Conservation (phyloP, 2,888 invertebrate species). For the Myopa testacea region DNA sequence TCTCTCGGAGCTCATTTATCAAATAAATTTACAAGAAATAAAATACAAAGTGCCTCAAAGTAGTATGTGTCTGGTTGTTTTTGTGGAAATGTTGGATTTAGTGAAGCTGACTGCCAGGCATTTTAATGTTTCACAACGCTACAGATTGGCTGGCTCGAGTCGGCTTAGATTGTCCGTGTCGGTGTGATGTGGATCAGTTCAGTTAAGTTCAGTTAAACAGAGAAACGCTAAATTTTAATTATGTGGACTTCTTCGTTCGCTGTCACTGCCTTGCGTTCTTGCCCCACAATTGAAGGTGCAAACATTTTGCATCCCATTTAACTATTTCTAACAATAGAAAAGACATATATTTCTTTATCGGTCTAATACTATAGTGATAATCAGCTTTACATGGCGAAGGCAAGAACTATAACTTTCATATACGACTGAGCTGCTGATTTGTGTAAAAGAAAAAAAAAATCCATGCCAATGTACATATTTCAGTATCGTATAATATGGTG, state of each 20-base stretch:
- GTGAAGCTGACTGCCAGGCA: slow-evolving; percentile 30
- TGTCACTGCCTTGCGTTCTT: slow-evolving; percentile 9
- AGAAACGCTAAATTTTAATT: slow-evolving; percentile 24
- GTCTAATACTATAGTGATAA: background rate
- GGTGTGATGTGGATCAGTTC: slow-evolving; percentile 17
- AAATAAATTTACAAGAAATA: slow-evolving; percentile 14
- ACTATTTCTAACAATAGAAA: background rate
- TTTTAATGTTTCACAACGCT: slow-evolving; percentile 31
- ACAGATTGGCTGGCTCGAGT: slow-evolving; percentile 29
- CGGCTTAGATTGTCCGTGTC: slow-evolving; percentile 21
- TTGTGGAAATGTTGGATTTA: background rate
- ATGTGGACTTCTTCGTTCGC: slow-evolving; percentile 26
- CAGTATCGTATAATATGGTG: background rate
- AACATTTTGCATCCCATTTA: background rate
- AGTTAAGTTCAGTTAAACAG: slow-evolving; percentile 36
- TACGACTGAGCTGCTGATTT: background rate
- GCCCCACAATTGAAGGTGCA: background rate
- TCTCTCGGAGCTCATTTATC: background rate
- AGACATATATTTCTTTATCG: no score
- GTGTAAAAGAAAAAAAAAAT: background rate
- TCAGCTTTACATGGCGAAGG: no score
- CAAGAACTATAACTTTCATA: no score
- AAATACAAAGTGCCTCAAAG: background rate
- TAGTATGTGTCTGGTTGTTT: slow-evolving; percentile 2
- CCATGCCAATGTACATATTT: slow-evolving; percentile 13